These are phyloP conservation scores for Chondrilla cf. caribensis DNA, from an alignment of 37 sponge, comb jelly and placozoan species.

Conservation along the genomic window DNA sequence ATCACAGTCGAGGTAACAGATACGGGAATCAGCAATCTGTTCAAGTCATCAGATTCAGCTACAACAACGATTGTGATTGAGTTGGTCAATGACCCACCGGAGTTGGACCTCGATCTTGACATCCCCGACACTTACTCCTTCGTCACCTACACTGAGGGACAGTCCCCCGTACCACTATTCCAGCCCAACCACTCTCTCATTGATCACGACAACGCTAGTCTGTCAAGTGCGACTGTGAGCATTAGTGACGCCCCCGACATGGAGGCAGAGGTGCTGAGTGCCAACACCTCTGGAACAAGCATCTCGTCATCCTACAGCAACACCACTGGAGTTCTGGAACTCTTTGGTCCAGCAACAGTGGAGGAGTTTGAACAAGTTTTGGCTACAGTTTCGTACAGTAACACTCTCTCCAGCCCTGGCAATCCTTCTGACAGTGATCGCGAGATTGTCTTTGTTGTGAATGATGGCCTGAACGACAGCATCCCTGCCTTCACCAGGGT, in stretches of 20 bases:
- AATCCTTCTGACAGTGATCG: slow-evolving; percentile 51
- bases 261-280: slow-evolving; percentile 62
- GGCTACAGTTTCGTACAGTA: slow-evolving; percentile 61
- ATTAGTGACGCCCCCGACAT: slow-evolving; percentile 56
- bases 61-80: slow-evolving; percentile 44
- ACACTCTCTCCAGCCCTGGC: slow-evolving; percentile 62
- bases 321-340: slow-evolving; percentile 33
- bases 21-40: slow-evolving; percentile 12
- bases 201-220: slow-evolving; percentile 57
- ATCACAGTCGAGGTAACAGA: slow-evolving; percentile 48
- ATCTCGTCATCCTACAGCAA: slow-evolving; percentile 22
- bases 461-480: slow-evolving; percentile 67
- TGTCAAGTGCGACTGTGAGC: slow-evolving; percentile 40
- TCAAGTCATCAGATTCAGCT: background rate
- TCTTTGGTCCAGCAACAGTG: slow-evolving; percentile 72
- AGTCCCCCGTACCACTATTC: slow-evolving; percentile 38
- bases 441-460: slow-evolving; percentile 61
- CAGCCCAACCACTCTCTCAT: slow-evolving; percentile 46
- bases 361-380: slow-evolving; percentile 61
- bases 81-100: slow-evolving; percentile 81
- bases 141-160: slow-evolving; percentile 59
- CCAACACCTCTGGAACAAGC: slow-evolving; percentile 27
- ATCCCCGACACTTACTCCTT: slow-evolving; percentile 38
- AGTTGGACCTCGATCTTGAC: slow-evolving; percentile 67
- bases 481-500: slow-evolving; percentile 57